Evolutionary conservation across 2,797 vertebrate species (phyloP).

Genomic region (Ispidina picta): DNA sequence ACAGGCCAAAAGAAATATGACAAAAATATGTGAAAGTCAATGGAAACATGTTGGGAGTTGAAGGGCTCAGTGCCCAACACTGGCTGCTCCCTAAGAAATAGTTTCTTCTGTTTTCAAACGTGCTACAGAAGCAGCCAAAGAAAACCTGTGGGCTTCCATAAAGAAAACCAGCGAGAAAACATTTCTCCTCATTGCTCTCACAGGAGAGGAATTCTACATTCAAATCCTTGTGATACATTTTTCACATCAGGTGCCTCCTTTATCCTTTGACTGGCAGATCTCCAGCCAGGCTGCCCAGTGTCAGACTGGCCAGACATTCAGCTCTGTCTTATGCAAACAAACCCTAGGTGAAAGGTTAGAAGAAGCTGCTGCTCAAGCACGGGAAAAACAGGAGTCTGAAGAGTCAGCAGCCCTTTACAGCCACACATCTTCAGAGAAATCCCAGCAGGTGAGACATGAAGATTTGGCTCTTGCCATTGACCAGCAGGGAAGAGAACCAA

Average conservation of each 20-base stretch:
- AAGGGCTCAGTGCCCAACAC: neutral
- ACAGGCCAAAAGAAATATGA: slow-evolving; percentile 31
- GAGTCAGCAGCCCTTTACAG: neutral
- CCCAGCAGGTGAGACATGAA: rapidly evolving
- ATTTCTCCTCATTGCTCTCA: neutral
- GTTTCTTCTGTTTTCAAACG: neutral
- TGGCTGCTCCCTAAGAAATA: slow-evolving; percentile 16
- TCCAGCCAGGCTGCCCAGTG: neutral
- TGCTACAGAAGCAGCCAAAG: slow-evolving; percentile 20
- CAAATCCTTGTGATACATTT: neutral
- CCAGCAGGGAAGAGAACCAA: neutral
- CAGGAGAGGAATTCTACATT: neutral
- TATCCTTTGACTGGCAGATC: neutral
- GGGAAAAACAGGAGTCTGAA: neutral
- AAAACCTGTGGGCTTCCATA: slow-evolving; percentile 33
- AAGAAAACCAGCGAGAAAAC: neutral
- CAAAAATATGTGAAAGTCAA: slow-evolving; percentile 38
- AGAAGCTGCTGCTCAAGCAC: neutral
- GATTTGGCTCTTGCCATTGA: neutral
- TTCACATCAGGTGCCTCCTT: neutral
- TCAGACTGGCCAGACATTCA: rapidly evolving
- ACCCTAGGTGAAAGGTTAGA: neutral
- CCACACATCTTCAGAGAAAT: neutral
- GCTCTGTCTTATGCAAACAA: neutral
- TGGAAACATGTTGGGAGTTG: neutral